Conservation (phyloP, 1,140 invertebrate genomes). For the silkworm (Bombyx mori) region ASM3026992v2 NC_085115.1:12546001-12546500, state of each 20-base stretch:
- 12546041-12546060: conserved; percentile 38
- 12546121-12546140: conserved; percentile 63
- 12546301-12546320: conserved; percentile 45
- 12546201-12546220: conserved; percentile 53
- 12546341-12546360: conserved; percentile 55
- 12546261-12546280: conserved; percentile 37
- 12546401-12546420: conserved; percentile 36
- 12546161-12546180: conserved; percentile 45
- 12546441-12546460: conserved; percentile 40
- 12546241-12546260: conserved; percentile 36
- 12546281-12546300: conserved; percentile 49
- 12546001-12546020: conserved; percentile 51
- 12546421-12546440: conserved; percentile 59
- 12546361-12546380: conserved; percentile 38
- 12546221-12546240: conserved; percentile 39
- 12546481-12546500: conserved; percentile 9
- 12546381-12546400: conserved; percentile 26
- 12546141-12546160: conserved; percentile 49
- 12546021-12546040: conserved; percentile 34
- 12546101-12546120: conserved; percentile 63
- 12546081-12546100: conserved; percentile 61
- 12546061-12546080: conserved; percentile 49
- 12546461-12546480: conserved; percentile 34
- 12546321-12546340: conserved; percentile 45
- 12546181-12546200: conserved; percentile 52